Conservation (phyloP, 2,113 vertebrate species). For the Ptilorrhoa leucosticta region DNA sequence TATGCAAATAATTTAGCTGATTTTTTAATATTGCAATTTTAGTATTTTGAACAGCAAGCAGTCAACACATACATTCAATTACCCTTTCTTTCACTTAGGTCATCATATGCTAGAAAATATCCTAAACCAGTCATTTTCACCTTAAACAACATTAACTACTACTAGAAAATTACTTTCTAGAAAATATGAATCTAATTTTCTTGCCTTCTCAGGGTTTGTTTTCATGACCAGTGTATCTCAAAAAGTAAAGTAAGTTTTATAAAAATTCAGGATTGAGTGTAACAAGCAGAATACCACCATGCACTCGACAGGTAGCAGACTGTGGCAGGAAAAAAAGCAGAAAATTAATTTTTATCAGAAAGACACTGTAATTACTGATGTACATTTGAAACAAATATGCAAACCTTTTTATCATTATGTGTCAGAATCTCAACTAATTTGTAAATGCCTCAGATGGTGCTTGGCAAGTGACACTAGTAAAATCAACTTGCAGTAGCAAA, state of each 20-base stretch:
- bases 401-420: not conserved
- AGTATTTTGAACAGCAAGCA: not conserved
- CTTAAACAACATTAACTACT: not conserved
- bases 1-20: constrained; percentile 17
- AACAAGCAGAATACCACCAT: not conserved
- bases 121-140: not conserved
- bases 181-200: constrained; percentile 12
- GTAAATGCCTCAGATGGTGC: not conserved
- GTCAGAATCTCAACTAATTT: not conserved
- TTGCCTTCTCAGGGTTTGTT: not conserved
- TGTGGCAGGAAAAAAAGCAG: not conserved
- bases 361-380: not conserved
- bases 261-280: not conserved
- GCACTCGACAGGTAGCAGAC: not conserved
- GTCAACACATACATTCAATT: not conserved
- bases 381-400: not conserved
- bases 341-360: not conserved
- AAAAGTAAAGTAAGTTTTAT: not conserved
- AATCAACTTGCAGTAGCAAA: not conserved
- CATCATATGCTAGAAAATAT: constrained; percentile 2
- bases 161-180: not conserved
- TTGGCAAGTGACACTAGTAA: not conserved
- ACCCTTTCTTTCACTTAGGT: constrained; percentile 18
- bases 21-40: constrained; percentile 20
- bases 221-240: not conserved